Conservation (phyloP, 2,888 invertebrate species). For the Zelleria hepariella region DNA sequence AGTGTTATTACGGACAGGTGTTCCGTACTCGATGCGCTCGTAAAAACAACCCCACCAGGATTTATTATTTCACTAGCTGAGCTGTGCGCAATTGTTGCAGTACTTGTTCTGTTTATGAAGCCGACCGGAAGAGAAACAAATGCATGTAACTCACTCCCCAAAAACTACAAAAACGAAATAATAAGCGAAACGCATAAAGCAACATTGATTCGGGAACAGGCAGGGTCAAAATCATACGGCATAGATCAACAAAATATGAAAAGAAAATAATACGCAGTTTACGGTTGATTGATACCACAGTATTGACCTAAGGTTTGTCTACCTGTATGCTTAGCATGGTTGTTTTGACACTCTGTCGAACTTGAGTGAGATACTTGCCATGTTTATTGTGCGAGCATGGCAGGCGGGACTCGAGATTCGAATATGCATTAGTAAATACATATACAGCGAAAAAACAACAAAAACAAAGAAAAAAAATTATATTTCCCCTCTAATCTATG, state of each 20-base stretch:
- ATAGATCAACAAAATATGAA: not conserved
- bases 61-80: constrained; percentile 39
- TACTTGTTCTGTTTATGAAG: not conserved
- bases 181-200: not conserved
- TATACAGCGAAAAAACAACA: too few relatives aligned
- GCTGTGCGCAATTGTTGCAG: constrained; percentile 36
- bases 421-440: too few relatives aligned
- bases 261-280: not conserved
- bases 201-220: not conserved
- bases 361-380: too few relatives aligned
- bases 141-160: not conserved
- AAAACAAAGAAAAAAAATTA: too few relatives aligned
- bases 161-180: constrained; percentile 15
- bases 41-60: constrained; percentile 55
- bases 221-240: not conserved
- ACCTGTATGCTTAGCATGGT: too few relatives aligned
- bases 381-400: too few relatives aligned
- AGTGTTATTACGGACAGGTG: constrained; percentile 46
- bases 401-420: too few relatives aligned
- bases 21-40: constrained; percentile 42
- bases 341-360: too few relatives aligned
- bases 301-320: too few relatives aligned
- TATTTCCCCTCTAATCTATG: too few relatives aligned
- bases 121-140: not conserved
- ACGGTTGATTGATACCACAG: too few relatives aligned